Evolutionary conservation across 2,888 invertebrate genomes (phyloP), one percentile per base, ranked within the genome.

Genomic region (Elegia similella): DNA sequence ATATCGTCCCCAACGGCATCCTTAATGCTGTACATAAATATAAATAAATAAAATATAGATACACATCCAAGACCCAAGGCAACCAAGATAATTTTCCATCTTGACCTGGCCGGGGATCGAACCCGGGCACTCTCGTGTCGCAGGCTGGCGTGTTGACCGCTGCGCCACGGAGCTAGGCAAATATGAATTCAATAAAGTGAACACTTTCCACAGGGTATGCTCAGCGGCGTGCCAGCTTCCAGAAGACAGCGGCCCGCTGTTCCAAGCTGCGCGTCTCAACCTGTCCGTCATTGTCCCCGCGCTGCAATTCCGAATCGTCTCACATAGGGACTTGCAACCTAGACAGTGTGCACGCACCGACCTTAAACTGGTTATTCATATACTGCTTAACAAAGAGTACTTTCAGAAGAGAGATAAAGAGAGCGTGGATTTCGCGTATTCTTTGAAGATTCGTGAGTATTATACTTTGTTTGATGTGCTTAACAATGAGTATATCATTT

Each of bases 211-310:
- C 70, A 89, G 90, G 57, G 88, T 89, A 1, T 89, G 88, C 56
- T 75, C 82, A 1, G 90, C 89, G 0, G 89, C 88, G 0, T 82
- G 84, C 38, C 88, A 89, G 57, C 64, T 88, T 68, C 83, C 82
- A 0, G 64, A 69, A 0, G 80, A 83, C 42, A 44, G 58, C 0
- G 82, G 82, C 0, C 66, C 76, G 0, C 63, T 88, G 8, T 82
- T 79, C 79, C 73, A 75, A 13, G 82, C 74, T 0, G 76, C 86
- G 0, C 79, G 80, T 0, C 60, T 80, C 0, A 78, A 82, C 61
- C 12, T 78, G 0, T 69, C 81, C 0, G 62, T 73, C 0, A 50
- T 61, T 0, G 3, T 78, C 1, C 16, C 55, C 10, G 61, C 65
- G 0, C 52, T 78, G 0, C 73, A 78, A 34, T 75, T 72, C 5